phyloP scores from a whole-genome alignment of 2,797 vertebrate genomes.

The Dallia pectoralis region DNA sequence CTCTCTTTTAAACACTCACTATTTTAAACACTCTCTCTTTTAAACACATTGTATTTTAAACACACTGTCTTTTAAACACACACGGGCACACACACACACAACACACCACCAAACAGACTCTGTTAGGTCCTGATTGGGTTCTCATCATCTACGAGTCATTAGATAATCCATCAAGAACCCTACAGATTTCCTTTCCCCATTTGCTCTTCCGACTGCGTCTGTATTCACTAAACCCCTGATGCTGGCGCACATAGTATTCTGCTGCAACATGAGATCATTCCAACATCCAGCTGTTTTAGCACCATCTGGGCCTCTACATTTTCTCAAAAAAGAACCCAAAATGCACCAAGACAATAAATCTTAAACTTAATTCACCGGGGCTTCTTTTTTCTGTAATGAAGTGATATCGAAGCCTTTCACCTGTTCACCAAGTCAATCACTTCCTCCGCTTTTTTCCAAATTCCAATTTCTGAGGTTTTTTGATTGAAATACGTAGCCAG shows the following conservation, averaged over 20 bases:
- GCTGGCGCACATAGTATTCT: too few relatives aligned
- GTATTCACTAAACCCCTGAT: too few relatives aligned
- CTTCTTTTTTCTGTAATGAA: not conserved
- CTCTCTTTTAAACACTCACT: not conserved
- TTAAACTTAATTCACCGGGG: not conserved
- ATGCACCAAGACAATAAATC: too few relatives aligned
- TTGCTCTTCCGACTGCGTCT: not conserved
- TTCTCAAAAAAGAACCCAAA: too few relatives aligned
- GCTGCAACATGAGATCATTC: too few relatives aligned
- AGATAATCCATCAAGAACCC: not conserved
- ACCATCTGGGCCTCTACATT: too few relatives aligned
- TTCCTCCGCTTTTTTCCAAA: not conserved
- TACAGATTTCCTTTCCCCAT: not conserved
- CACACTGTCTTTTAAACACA: slow-evolving; percentile 2
- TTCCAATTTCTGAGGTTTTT: slow-evolving; percentile 2
- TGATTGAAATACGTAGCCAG: not conserved
- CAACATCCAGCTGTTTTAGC: too few relatives aligned
- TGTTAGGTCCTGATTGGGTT: not conserved
- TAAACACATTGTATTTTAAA: not conserved
- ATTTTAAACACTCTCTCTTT: too few relatives aligned
- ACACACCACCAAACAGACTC: slow-evolving; percentile 11
- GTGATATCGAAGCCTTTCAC: not conserved
- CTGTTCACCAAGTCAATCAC: not conserved
- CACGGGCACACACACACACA: not conserved
- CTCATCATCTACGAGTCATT: not conserved